Base-by-base conservation (phyloP, 2,113 vertebrate genomes). In the Halcyon malimbica region DNA sequence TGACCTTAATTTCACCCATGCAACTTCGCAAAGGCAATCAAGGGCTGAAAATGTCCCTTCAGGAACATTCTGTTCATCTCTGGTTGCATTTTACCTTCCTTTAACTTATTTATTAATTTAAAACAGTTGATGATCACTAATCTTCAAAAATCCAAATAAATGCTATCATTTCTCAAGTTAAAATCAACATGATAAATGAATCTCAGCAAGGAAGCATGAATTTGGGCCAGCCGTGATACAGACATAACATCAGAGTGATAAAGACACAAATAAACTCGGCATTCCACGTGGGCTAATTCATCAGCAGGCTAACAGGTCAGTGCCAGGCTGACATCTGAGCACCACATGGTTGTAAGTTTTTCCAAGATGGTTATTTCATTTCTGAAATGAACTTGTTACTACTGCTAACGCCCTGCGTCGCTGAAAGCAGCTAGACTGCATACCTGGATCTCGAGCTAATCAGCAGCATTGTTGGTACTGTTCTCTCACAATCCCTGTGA, bases 271-370 rank as follows among this genome's bases (percentile, higher is more conserved):
- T 81, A 29, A 93, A 91, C 57, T 16, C 8, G 4, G 70, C 60
- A 6, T 75, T 63, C 67, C 59, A 11, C 4, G 2, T 46, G 33
- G 59, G 54, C 91, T 87, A 83, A 51, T 37, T 82, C 74, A 91
- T 94, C 95, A 86, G 87, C 89, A 79, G 64, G 93, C 62, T 57
- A 35, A 67, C 59, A 90, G 92, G 74, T 56, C 84, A 24, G 68
- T 94, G 90, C 89, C 96, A 96, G 90, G 70, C 86, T 75, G 60
- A 86, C 87, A 96, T 79, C 87, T 87, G 92, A 96, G 81, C 69
- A 53, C 89, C 96, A 94, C 94, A 94, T 91, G 96, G 81, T 21
- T 77, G 7, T 29, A 44, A 69, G 91, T 39, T 84, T 91, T 78
- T 91, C 93, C 87, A 91, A 46, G 89, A 50, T 50, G 88, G 50